Evolutionary conservation across 2,113 vertebrate species (phyloP).

Genomic region (Ageneiosus marmoratus): DNA sequence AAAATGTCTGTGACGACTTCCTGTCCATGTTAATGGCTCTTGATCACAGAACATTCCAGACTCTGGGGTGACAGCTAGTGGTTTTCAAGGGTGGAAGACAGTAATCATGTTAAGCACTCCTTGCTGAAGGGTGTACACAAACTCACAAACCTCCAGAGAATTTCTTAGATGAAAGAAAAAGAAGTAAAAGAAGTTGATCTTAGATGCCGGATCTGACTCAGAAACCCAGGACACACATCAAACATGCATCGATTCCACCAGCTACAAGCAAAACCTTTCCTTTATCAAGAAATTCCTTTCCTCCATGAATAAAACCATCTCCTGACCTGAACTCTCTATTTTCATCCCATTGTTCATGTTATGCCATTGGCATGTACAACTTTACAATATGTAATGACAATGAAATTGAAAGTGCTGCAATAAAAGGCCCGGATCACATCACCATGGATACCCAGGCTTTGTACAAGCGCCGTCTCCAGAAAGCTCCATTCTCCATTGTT

Average conservation of each 20-base stretch:
- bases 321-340: neutral
- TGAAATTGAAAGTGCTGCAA: constrained; percentile 17
- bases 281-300: neutral
- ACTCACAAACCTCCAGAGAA: neutral
- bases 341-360: neutral
- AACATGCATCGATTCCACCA: constrained; percentile 3
- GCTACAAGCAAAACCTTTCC: constrained; percentile 4
- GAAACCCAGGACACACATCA: neutral
- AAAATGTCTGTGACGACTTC: neutral
- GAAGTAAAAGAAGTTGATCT: neutral
- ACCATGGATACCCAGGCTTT: constrained; percentile 45
- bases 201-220: neutral
- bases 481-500: constrained; percentile 5
- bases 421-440: constrained; percentile 31
- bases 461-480: neutral
- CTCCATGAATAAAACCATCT: neutral
- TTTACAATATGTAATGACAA: neutral
- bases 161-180: neutral
- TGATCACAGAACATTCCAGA: neutral
- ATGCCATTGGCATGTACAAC: neutral
- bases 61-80: neutral
- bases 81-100: neutral
- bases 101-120: neutral
- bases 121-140: neutral
- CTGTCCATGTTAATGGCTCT: neutral